A percentile compares a stretch with the other conserved stretches of the same genome.
Evolutionary conservation across 2,113 vertebrate genomes (phyloP).

Genomic region (Gadus chalcogrammus): DNA sequence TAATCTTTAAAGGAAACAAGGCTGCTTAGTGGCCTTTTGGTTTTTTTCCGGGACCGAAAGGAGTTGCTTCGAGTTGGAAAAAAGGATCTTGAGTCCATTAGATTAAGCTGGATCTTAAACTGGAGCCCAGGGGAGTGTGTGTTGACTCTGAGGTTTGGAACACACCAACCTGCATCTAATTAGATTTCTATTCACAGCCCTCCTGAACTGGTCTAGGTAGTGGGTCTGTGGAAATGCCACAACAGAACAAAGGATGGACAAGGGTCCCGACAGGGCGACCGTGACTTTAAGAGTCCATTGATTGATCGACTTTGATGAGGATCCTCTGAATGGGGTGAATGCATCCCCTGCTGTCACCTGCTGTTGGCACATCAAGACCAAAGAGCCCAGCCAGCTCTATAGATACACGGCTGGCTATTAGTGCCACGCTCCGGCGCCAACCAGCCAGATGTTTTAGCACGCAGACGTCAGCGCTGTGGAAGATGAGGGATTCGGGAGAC

Average conservation of each 20-base stretch:
- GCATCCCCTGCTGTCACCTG: slow-evolving; percentile 28
- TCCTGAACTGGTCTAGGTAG: not conserved
- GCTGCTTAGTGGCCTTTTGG: slow-evolving; percentile 38
- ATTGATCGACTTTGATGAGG: not conserved
- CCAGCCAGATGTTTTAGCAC: slow-evolving; percentile 68
- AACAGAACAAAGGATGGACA: not conserved
- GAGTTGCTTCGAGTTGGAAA: slow-evolving; percentile 39
- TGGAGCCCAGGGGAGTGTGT: slow-evolving; percentile 31
- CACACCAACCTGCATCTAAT: slow-evolving; percentile 27
- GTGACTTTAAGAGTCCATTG: not conserved
- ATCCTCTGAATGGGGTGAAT: slow-evolving; percentile 18
- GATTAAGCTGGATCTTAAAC: slow-evolving; percentile 43
- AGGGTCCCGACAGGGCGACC: not conserved
- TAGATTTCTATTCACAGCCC: not conserved
- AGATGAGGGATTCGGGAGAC: slow-evolving; percentile 45
- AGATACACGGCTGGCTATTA: slow-evolving; percentile 55
- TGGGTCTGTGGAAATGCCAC: not conserved
- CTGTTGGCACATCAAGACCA: slow-evolving; percentile 60
- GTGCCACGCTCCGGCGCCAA: slow-evolving; percentile 54
- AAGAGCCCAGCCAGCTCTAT: not conserved
- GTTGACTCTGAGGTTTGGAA: slow-evolving; percentile 38
- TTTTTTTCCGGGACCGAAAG: slow-evolving; percentile 7
- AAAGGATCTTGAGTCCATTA: slow-evolving; percentile 56
- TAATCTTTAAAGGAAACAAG: slow-evolving; percentile 52
- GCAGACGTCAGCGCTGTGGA: slow-evolving; percentile 47